Conservation (phyloP, 2,113 vertebrate genomes). For the Uropsilus gracilis region DNA sequence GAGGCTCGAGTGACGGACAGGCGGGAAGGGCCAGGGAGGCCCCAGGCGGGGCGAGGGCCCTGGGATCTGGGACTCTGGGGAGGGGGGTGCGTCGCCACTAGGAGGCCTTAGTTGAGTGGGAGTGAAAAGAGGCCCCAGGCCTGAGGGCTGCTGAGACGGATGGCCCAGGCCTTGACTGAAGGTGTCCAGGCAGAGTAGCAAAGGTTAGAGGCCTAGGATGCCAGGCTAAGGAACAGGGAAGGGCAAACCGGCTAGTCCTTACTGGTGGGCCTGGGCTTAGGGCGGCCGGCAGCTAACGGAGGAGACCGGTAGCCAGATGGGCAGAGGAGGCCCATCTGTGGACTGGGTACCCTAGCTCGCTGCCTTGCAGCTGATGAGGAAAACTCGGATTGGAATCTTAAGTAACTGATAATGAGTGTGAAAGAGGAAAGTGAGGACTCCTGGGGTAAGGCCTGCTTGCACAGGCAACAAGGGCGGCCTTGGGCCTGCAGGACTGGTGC, state of each 20-base stretch:
- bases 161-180: not conserved
- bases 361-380: not conserved
- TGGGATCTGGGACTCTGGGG: not conserved
- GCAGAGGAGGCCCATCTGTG: slow-evolving; percentile 1
- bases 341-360: not conserved
- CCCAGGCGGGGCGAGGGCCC: not conserved
- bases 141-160: not conserved
- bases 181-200: not conserved
- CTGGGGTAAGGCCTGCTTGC: not conserved
- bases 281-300: not conserved
- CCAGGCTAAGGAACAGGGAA: not conserved
- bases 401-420: not conserved
- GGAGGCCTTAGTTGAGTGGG: slow-evolving; percentile 31
- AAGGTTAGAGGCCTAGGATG: not conserved
- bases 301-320: slow-evolving; percentile 13
- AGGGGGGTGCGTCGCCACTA: slow-evolving; percentile 14
- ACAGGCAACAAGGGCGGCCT: not conserved
- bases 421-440: not conserved
- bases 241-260: not conserved
- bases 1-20: not conserved
- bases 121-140: slow-evolving; percentile 34
- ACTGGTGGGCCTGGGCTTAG: not conserved
- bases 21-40: slow-evolving; percentile 55
- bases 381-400: not conserved
- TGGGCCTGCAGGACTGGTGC: slow-evolving; percentile 33